Conservation (phyloP, 2,888 invertebrate genomes). For the Tetragonisca angustula region DNA sequence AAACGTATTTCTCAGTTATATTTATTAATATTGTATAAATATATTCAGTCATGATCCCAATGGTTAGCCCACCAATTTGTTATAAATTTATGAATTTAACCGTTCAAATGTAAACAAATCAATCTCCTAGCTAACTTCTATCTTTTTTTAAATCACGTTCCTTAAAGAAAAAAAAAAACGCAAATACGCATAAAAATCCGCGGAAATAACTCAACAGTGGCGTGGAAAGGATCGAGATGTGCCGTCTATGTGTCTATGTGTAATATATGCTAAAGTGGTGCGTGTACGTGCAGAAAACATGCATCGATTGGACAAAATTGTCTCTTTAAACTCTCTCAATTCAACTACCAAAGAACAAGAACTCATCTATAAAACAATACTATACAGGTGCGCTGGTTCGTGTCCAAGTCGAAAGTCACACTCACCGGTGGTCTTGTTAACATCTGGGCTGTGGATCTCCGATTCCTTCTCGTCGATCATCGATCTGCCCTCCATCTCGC, state of each 20-base stretch:
- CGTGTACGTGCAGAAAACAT: constrained; percentile 77
- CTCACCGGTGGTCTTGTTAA: constrained; percentile 82
- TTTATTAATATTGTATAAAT: no score
- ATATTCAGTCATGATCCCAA: no score
- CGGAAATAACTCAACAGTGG: not conserved
- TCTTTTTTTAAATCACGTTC: not conserved
- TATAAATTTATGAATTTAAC: no score
- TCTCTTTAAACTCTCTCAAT: constrained; percentile 41
- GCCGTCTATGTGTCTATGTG: constrained; percentile 30
- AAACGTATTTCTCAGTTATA: no score
- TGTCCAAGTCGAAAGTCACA: constrained; percentile 45
- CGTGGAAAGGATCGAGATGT: constrained; percentile 31
- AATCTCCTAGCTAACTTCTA: not conserved
- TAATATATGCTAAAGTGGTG: constrained; percentile 63
- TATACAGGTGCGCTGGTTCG: constrained; percentile 61
- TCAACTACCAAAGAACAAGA: constrained; percentile 58
- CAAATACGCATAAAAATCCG: not conserved
- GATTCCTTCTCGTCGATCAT: constrained; percentile 78
- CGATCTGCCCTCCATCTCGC: constrained; percentile 72
- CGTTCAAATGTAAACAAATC: not conserved
- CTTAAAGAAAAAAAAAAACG: not conserved
- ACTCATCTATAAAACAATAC: constrained; percentile 56
- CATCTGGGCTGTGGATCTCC: constrained; percentile 77
- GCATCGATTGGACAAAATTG: constrained; percentile 50
- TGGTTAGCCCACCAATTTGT: no score